Base-by-base conservation (phyloP, 2,888 invertebrate species). In the Archips xylosteana region DNA sequence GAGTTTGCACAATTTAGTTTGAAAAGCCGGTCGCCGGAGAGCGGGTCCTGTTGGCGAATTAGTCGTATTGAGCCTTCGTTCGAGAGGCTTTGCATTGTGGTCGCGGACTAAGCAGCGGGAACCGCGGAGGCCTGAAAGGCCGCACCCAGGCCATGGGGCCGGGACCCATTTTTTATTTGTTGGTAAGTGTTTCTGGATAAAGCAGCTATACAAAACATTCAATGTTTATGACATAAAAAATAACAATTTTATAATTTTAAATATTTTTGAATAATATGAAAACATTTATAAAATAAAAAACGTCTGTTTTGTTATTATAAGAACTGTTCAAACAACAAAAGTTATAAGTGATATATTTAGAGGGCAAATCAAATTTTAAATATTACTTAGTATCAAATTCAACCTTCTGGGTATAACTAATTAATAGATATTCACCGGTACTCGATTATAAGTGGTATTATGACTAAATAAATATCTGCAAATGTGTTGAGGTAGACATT, bases 1-100 rank as follows among this genome's bases (percentile, higher is more conserved):
- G 89, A 88, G 86, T 94, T 93, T 93, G 92, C 92, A 94, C 93
- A 94, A 88, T 91, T 94, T 91, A 94, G 93, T 94, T 88, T 88
- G 87, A 89, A 89, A 92, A 91, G 91, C 86, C 89, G 90, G 84
- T 87, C 90, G 92, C 87, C 79, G 83, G 89, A 82, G 91, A 88
- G 90, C 91, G 92, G 91, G 90, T 85, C 89, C 91, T 90, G 92
- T 90, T 89, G 82, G 90, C 89, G 86, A 89, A 88, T 87, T 89
- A 80, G 79, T 83, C 78, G 85, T 85, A 88, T 85, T 87, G 85
- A 85, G 86, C 83, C 83, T 64, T 42, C 63, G 76, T 76, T 78
- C 10, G 65, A 80, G 79, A 81, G 83, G 83, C 84, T 85, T 87
- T 81, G 77, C 78, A 79, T 86, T 83, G 89, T 88, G 87, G 68